Evolutionary conservation across 2,797 vertebrate genomes (phyloP).

Genomic region (Champsocephalus esox): DNA sequence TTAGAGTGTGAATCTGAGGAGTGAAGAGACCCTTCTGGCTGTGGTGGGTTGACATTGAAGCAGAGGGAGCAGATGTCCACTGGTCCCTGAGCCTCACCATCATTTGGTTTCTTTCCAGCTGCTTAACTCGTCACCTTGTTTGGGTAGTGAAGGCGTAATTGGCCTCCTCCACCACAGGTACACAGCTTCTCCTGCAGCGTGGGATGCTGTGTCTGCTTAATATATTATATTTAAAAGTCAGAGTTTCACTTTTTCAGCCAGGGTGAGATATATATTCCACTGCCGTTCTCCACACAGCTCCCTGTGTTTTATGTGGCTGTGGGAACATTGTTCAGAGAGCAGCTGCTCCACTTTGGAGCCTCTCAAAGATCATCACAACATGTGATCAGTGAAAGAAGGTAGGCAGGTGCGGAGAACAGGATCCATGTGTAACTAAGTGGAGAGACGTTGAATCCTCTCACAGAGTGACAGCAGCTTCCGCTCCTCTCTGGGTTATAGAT

Average conservation of each 20-base stretch:
- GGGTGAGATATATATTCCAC: too few relatives aligned
- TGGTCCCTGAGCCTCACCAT: slow-evolving; percentile 4
- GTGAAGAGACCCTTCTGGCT: too few relatives aligned
- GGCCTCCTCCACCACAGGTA: background rate
- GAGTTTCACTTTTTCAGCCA: too few relatives aligned
- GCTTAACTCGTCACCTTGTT: slow-evolving; percentile 11
- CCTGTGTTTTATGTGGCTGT: background rate
- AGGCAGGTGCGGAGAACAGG: background rate
- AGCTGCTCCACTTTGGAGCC: background rate
- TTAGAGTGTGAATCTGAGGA: too few relatives aligned
- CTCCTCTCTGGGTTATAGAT: background rate
- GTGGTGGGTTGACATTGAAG: background rate
- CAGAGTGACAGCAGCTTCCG: too few relatives aligned
- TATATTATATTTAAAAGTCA: background rate
- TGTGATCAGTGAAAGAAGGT: background rate
- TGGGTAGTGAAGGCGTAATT: background rate
- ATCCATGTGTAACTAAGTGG: background rate
- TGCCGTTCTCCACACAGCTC: background rate
- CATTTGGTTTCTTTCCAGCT: slow-evolving; percentile 8
- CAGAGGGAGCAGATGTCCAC: slow-evolving; percentile 15
- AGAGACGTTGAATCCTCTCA: background rate
- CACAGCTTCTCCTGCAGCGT: too few relatives aligned
- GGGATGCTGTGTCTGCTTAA: too few relatives aligned
- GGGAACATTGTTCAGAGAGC: background rate
- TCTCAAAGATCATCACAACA: background rate